Base-by-base conservation (phyloP, 2,113 vertebrate genomes). In the Trichechus manatus region DNA sequence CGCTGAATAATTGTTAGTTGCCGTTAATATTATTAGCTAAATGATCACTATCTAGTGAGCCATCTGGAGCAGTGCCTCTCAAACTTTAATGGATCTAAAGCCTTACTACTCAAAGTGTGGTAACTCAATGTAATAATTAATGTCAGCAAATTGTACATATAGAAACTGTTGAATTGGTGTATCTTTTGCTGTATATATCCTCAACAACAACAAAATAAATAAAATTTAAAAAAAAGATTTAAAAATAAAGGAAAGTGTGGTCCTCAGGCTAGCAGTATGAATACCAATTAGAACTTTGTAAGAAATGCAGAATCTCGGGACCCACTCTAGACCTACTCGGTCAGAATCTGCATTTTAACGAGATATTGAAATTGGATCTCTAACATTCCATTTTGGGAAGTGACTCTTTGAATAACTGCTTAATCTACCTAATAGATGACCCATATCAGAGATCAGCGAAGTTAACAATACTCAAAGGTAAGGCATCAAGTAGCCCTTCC, bases 381-480 rank as follows among this genome's bases (percentile, higher is more conserved):
- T 39, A 63, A 84, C 33, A 89, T 39, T 94, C 47, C 50, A 63
- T 95, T 87, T 93, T 27, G 13, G 44, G 27, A 92, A 70, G 14
- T 72, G 36, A 59, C 23, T 50, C 31, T 97, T 53, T 61, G 56
- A 96, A 56, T 94, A 94, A 87, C 36, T 95, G n/a, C 22, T 91
- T 89, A 63, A 87, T 33, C 1, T 27, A 59, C 50, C n/a, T 33
- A 95, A 82, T 19, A 94, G 79, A 42, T 93, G 7, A 95, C 42
- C 50, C 42, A 47, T 25, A 88, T 83, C 82, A 94, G 85, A 93
- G 53, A 93, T 19, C 31, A 93, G 17, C 68, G 68, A 86, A 29
- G 78, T 93, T 93, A 92, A 56, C 9, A 50, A 3, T 79, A 47
- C 8, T 92, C 39, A 42, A 85, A 88, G 50, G 33, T 63, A 27